Evolutionary conservation across 1,140 invertebrate genomes (phyloP).

Genomic region (Caligus rogercresseyi): DNA sequence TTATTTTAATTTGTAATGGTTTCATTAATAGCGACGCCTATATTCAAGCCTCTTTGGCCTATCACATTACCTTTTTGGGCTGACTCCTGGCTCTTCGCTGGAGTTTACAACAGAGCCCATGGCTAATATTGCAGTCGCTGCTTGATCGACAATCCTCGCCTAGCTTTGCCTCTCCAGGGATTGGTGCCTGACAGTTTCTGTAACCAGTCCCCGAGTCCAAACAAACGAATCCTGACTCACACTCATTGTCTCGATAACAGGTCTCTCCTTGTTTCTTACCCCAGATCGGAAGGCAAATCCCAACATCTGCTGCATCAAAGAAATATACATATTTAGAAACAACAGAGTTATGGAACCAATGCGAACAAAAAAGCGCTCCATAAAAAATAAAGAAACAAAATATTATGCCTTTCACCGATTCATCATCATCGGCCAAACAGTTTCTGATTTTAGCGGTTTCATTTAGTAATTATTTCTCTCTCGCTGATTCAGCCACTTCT

Average conservation of each 20-base stretch:
- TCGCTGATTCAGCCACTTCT: no score
- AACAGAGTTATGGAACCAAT: no score
- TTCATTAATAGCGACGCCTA: no score
- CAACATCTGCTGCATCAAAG: constrained; percentile 34
- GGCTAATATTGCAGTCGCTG: constrained; percentile 61
- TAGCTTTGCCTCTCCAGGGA: constrained; percentile 55
- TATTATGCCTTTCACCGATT: no score
- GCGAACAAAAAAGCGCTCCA: no score
- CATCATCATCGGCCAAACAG: no score
- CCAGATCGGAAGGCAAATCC: constrained; percentile 49
- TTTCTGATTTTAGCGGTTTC: no score
- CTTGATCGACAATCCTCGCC: constrained; percentile 63
- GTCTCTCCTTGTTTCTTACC: constrained; percentile 52
- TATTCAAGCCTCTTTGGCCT: neutral
- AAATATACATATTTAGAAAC: constrained; percentile 4
- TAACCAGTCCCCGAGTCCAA: constrained; percentile 30
- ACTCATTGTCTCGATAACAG: constrained; percentile 51
- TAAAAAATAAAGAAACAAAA: no score
- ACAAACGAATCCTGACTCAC: constrained; percentile 51
- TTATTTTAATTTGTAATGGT: no score
- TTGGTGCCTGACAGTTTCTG: constrained; percentile 54
- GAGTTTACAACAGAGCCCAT: constrained; percentile 68
- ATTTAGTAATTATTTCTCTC: no score
- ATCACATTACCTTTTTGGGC: constrained; percentile 47
- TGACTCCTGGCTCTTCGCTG: constrained; percentile 64